Base-by-base conservation (phyloP, 1,140 invertebrate species). In the Bombus huntii region DNA sequence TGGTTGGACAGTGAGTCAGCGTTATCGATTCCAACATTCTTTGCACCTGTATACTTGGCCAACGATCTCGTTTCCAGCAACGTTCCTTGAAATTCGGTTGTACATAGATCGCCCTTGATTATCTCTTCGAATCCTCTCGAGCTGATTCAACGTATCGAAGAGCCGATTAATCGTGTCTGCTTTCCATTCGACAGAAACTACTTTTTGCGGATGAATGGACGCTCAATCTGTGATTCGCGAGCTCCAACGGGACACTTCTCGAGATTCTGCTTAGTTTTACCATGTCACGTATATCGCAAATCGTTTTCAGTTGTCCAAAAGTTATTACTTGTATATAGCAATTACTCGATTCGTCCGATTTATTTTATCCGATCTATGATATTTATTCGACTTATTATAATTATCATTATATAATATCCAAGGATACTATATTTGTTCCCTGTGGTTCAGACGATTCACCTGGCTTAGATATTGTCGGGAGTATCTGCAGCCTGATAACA, bases 21-120 rank as follows among this genome's bases (percentile, higher is more conserved):
- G 31, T 81, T 86, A 90, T 89, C 88, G 88, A 90, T 89, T 87
- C 66, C 53, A 42, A 53, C 42, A 39, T 66, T 71, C 82, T 74
- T 74, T 77, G 62, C 81, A 87, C 81, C 85, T 79, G 77, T 87
- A 62, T 73, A 68, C 39, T 13, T 37, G 47, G 10, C 2, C 37
- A 4, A 39, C 25, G 22, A 34, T 83, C 70, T 77, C 47, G n/a
- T 70, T n/a, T 59, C 80, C 28, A 42, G 22, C 37, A 25, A 25
- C 22, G 22, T 71, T 39, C 34, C 10, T 37, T 25, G 25, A 28
- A 25, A 39, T 12, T 39, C 25, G 25, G 22, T 18, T 12, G 68
- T 4, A 71, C 18, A 5, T 10, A 37, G 4, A 4, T 9, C 18
- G 66, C 9, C 8, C 66, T 37, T 68, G 37, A 68, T 66, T 10